These are phyloP conservation scores for Phoxinus dragarum DNA, from an alignment of 2,797 vertebrate species.

Conservation along the genomic window DNA sequence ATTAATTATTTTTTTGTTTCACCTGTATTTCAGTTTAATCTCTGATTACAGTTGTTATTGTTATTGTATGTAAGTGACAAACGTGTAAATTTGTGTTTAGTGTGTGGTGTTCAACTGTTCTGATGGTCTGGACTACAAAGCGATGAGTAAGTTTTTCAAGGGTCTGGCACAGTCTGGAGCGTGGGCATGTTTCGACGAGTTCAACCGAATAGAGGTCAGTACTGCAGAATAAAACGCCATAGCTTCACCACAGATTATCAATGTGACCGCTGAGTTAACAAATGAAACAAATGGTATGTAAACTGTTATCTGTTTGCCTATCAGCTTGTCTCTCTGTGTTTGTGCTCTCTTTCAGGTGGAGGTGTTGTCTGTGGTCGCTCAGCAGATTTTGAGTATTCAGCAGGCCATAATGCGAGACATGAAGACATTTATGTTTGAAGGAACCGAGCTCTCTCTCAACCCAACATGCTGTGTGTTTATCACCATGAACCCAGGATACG, in stretches of 20 bases:
- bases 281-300: not conserved
- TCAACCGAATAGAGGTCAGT: slow-evolving; percentile 94
- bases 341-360: slow-evolving; percentile 81
- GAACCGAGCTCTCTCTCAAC: slow-evolving; percentile 90
- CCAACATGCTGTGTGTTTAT: slow-evolving; percentile 94
- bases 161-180: slow-evolving; percentile 92
- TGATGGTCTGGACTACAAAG: slow-evolving; percentile 93
- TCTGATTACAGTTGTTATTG: not conserved
- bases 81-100: slow-evolving; percentile 71
- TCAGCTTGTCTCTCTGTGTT: not conserved
- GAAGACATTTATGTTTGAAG: slow-evolving; percentile 89
- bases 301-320: not conserved
- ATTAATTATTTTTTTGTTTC: too few species aligned
- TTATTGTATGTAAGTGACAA: not conserved
- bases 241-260: not conserved
- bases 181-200: slow-evolving; percentile 96
- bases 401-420: slow-evolving; percentile 88
- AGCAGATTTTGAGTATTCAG: slow-evolving; percentile 94
- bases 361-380: slow-evolving; percentile 94
- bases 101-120: slow-evolving; percentile 98
- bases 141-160: slow-evolving; percentile 98
- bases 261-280: not conserved
- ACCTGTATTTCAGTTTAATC: not conserved
- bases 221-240: not conserved
- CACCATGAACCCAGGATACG: slow-evolving; percentile 97